These are phyloP conservation scores for Meda fulgida DNA, from an alignment of 2,797 vertebrate species.

Conservation along the genomic window DNA sequence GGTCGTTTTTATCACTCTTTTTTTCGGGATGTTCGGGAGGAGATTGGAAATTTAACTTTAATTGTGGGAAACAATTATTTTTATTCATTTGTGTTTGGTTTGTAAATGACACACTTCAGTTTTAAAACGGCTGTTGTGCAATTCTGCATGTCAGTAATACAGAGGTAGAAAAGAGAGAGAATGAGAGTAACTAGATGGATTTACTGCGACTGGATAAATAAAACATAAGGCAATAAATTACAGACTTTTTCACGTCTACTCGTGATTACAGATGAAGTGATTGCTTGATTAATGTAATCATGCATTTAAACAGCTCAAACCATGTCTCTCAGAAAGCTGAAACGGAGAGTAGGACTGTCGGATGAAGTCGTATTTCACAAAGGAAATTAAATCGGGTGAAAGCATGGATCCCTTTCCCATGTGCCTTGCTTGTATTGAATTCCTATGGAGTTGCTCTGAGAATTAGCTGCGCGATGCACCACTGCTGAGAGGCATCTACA, in stretches of 20 bases:
- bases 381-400: constrained; percentile 30
- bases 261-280: constrained; percentile 36
- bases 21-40: no score
- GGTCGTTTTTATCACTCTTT: no score
- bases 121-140: constrained; percentile 12
- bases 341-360: neutral
- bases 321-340: constrained; percentile 8
- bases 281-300: constrained; percentile 48
- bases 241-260: neutral
- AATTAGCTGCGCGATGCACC: constrained; percentile 9
- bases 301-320: constrained; percentile 29
- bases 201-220: constrained; percentile 14
- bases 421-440: constrained; percentile 29
- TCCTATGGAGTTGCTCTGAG: constrained; percentile 24
- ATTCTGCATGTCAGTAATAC: neutral
- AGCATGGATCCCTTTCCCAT: constrained; percentile 27
- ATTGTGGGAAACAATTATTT: neutral
- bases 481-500: constrained; percentile 46
- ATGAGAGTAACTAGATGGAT: constrained; percentile 1
- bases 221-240: constrained; percentile 30
- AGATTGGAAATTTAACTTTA: no score
- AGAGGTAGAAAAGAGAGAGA: neutral
- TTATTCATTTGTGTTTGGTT: neutral
- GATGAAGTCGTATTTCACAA: constrained; percentile 14
- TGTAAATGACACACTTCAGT: neutral